Evolutionary conservation across 2,888 invertebrate species (phyloP).

Genomic region (Drosophila borborema): DNA sequence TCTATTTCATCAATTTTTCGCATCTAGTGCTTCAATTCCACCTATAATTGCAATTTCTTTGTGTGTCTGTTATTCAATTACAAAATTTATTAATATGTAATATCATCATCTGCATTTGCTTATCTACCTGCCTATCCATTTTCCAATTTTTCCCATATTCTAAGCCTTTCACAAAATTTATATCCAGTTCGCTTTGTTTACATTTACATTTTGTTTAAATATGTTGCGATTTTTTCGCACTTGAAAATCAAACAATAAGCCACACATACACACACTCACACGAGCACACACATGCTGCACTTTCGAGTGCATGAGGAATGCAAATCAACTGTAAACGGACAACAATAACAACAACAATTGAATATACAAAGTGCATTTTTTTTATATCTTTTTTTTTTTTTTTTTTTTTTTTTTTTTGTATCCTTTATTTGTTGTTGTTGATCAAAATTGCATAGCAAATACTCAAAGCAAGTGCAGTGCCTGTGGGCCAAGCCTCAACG

Average conservation of each 20-base stretch:
- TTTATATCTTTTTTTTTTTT: constrained; percentile 15
- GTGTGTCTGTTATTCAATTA: not conserved
- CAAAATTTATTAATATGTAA: constrained; percentile 3
- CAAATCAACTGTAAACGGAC: constrained; percentile 60
- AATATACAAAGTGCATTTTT: constrained; percentile 42
- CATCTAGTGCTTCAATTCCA: not conserved
- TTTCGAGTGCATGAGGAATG: constrained; percentile 43
- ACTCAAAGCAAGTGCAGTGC: constrained; percentile 51
- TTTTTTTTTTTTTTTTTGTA: too few relatives aligned
- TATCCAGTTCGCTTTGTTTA: constrained; percentile 7
- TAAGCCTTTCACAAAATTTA: constrained; percentile 22
- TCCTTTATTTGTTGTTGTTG: constrained; percentile 37
- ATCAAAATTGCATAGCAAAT: constrained; percentile 71
- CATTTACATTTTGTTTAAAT: constrained; percentile 42
- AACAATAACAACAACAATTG: constrained; percentile 38
- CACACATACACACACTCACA: constrained; percentile 8
- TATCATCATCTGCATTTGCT: not conserved
- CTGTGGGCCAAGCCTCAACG: not conserved
- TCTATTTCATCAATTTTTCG: not conserved
- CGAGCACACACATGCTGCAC: constrained; percentile 4
- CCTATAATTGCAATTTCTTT: too few relatives aligned
- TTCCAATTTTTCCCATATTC: not conserved
- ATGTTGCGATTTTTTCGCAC: constrained; percentile 58
- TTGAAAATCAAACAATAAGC: constrained; percentile 34
- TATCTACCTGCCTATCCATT: not conserved